Evolutionary conservation across 2,113 vertebrate species (phyloP), one percentile per base, ranked within the genome.

Genomic region (Hippocampus abdominalis): DNA sequence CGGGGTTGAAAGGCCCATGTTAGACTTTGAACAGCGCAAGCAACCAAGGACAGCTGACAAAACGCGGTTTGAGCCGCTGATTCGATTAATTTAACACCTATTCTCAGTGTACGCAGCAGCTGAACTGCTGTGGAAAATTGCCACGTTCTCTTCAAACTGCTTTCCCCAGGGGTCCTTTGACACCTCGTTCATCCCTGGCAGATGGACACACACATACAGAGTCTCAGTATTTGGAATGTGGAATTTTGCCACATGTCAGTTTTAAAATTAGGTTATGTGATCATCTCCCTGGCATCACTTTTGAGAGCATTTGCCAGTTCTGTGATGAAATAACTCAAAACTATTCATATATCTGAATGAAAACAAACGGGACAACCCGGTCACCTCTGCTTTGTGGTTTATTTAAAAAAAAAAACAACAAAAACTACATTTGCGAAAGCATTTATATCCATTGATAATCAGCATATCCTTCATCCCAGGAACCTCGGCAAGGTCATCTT

Each of bases 121-220:
- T 76, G 73, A 77, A 73, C 59, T 49, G 72, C 73, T 56, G 66
- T 69, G 76, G 74, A 76, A 40, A 61, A 3, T 3, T 10, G 75
- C 75, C 70, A 69, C 71, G 61, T 32, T 54, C 70, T 61, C 69
- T 72, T 73, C 76, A 71, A 61, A 75, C 16, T 7, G 51, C 51
- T 78, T 75, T 56, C 72, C 53, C 44, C 67, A 42, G 64, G 62
- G 61, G 66, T 73, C 70, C 61, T 32, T 51, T 73, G 74, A 77
- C 74, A 73, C 74, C 72, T 73, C 12, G 21, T n/a, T 81, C 62
- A 73, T 74, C 68, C 48, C 61, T 66, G 71, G 78, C 78, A 80
- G 66, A 69, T 67, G 66, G 64, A 60, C n/a, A 39, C 68, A 70
- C 42, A 48, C 44, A 49, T 10, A 44, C 42, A 46, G 64, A 68